Conservation (phyloP, 2,113 vertebrate genomes). For the Mesoclemmys tuberculata region DNA sequence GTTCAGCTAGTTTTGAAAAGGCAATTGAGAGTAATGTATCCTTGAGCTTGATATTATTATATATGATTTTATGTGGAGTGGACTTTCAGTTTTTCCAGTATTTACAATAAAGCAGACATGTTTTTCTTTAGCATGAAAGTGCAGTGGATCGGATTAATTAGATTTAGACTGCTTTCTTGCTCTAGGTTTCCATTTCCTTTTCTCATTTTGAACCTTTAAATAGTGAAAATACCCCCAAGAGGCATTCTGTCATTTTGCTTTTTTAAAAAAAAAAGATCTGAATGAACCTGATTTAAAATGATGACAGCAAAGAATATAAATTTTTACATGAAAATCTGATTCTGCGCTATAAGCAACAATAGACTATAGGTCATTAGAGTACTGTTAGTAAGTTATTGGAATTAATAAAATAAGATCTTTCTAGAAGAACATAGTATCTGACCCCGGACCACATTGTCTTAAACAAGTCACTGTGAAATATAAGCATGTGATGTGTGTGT, state of each 20-base stretch:
- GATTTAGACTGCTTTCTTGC: not conserved
- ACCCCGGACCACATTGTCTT: rapidly evolving
- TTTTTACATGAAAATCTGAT: not conserved
- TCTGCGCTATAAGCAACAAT: not conserved
- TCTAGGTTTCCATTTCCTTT: not conserved
- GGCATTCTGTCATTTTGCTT: not conserved
- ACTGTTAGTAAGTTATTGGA: not conserved
- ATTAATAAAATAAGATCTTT: not conserved
- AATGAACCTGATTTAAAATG: not conserved
- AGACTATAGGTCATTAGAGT: not conserved
- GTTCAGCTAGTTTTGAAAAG: not conserved
- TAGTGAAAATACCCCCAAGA: not conserved
- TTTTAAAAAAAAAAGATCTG: not conserved
- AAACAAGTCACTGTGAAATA: not conserved
- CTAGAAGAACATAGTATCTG: not conserved
- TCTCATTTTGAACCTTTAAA: not conserved
- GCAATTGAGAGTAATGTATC: not conserved
- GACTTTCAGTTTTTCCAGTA: not conserved
- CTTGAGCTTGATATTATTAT: not conserved
- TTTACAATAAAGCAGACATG: not conserved
- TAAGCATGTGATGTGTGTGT: not conserved
- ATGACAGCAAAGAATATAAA: not conserved
- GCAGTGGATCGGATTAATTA: not conserved
- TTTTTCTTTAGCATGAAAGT: not conserved
- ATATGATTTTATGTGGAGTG: not conserved